Base-by-base conservation (phyloP, 2,888 invertebrate genomes). In the Acleris laterana region DNA sequence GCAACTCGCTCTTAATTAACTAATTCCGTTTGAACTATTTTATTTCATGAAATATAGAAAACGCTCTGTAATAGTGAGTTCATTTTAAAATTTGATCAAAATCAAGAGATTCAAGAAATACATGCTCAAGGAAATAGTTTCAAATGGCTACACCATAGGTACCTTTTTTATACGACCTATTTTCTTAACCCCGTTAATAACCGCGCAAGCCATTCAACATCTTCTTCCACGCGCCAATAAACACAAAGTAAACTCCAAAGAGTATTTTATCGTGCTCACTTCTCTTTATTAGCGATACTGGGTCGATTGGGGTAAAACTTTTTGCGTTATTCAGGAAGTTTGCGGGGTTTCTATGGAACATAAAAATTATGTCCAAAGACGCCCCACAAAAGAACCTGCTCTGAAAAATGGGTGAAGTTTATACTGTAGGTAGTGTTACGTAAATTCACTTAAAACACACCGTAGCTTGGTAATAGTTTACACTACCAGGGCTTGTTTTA, bases 201-300 rank as follows among this genome's bases (percentile, higher is more conserved):
- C 6, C 1, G 5, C n/a, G 4, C 44, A 44, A n/a, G 44, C 6
- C 46, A 16, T 46, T 46, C 16, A 56, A 56, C 4, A 3, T 38
- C 4, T 38, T 38, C 13, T 38, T 11, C 11, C 20, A n/a, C 59
- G 38, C 51, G 2, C 19, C 52, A 53, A 59, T 59, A 59, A 59
- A 58, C 63, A 58, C 58, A 48, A 48, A 63, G 51, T 49, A 19
- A 42, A 55, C 19, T 42, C 20, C 13, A 46, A 32, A 53, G 52
- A 52, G 44, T 58, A 58, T 59, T 63, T 63, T 63, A 63, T 63
- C 20, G 58, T 20, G 16, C 48, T 46, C 52, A 63, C 52, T 63
- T 63, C 20, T 51, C 56, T 62, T 51, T 50, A 57, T 55, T 55
- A 55, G 28, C 51, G 51, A 46, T 52, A 58, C 49, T 20, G 22